Evolutionary conservation across 2,888 invertebrate species (phyloP).

Genomic region (Crematogaster levior): DNA sequence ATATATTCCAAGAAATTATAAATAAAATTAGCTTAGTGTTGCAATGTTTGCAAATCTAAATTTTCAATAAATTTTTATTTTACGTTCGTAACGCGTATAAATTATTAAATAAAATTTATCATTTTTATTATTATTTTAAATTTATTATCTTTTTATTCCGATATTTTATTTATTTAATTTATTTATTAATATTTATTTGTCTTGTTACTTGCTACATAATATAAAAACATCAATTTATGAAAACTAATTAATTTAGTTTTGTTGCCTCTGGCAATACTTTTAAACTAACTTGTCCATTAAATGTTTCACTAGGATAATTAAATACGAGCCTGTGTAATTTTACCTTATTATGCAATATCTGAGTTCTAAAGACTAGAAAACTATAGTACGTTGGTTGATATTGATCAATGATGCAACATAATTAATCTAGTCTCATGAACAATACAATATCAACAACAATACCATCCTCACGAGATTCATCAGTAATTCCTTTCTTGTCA

Average conservation of each 20-base stretch:
- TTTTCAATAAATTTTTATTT: background rate
- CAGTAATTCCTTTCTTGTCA: background rate
- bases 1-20: background rate
- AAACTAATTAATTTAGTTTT: background rate
- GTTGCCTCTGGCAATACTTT: background rate
- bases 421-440: constrained; percentile 35
- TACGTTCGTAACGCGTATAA: background rate
- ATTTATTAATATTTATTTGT: background rate
- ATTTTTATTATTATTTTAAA: background rate
- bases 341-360: background rate
- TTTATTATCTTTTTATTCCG: background rate
- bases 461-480: background rate
- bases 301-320: background rate
- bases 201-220: background rate
- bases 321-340: constrained; percentile 2
- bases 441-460: constrained; percentile 25
- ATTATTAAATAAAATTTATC: background rate
- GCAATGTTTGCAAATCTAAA: background rate
- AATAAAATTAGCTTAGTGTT: background rate
- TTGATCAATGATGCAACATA: background rate
- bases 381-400: background rate
- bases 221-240: background rate
- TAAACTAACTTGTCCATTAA: background rate
- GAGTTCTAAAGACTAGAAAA: background rate
- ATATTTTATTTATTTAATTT: background rate